Evolutionary conservation across 2,888 invertebrate species (phyloP).

Genomic region (Drosophila colorata): DNA sequence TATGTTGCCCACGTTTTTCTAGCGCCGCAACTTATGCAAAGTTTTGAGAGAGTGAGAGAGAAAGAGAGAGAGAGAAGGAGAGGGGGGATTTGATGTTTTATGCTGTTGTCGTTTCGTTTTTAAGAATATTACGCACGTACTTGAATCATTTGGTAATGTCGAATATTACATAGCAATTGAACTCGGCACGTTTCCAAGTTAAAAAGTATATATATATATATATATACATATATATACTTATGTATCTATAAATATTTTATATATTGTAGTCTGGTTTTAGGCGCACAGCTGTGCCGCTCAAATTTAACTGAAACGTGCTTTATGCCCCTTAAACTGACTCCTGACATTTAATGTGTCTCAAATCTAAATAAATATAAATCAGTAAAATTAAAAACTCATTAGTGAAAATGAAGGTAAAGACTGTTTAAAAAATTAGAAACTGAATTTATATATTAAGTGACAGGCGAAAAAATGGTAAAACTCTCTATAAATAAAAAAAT

Average conservation of each 20-base stretch:
- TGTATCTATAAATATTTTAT: constrained; percentile 5
- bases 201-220: neutral
- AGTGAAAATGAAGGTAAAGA: too few relatives aligned
- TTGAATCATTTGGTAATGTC: constrained; percentile 58
- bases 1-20: constrained; percentile 8
- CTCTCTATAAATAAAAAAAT: too few relatives aligned
- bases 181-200: constrained; percentile 2
- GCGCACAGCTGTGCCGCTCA: constrained; percentile 21
- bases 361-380: too few relatives aligned
- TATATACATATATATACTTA: neutral
- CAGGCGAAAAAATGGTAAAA: too few relatives aligned
- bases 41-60: constrained; percentile 19
- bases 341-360: neutral
- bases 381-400: too few relatives aligned
- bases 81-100: constrained; percentile 3
- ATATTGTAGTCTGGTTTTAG: constrained; percentile 12
- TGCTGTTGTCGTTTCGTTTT: constrained; percentile 16
- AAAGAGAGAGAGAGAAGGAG: neutral
- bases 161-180: constrained; percentile 30
- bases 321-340: constrained; percentile 1
- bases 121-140: constrained; percentile 54
- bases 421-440: too few relatives aligned
- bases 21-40: constrained; percentile 54
- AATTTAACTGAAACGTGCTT: neutral
- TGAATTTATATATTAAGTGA: too few relatives aligned